Evolutionary conservation across 2,888 invertebrate genomes (phyloP).

Genomic region (Rhopalosiphum nymphaeae): DNA sequence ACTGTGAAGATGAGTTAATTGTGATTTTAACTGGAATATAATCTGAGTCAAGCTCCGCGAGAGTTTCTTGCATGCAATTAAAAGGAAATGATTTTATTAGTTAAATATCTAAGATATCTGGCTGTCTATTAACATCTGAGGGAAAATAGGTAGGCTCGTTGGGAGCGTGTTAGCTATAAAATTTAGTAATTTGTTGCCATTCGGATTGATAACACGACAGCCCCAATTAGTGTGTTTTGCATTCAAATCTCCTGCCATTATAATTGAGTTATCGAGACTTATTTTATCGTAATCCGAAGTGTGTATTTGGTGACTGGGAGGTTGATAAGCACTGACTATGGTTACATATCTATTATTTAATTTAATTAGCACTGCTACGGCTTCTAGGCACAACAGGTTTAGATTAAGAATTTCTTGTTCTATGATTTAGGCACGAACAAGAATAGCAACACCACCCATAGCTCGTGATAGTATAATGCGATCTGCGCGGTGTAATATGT

Average conservation of each 20-base stretch:
- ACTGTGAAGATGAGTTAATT: too few species aligned
- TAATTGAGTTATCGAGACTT: conserved; percentile 24
- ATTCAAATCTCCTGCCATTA: neutral
- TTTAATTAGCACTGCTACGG: conserved; percentile 40
- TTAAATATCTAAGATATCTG: neutral
- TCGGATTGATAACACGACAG: too few species aligned
- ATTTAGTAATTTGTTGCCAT: too few species aligned
- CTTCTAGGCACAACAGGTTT: conserved; percentile 12
- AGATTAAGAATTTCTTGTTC: conserved; percentile 9
- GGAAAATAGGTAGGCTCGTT: conserved; percentile 12
- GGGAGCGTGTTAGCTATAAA: neutral
- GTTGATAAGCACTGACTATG: conserved; percentile 22
- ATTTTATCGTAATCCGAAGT: neutral
- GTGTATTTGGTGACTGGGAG: conserved; percentile 1
- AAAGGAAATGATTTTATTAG: neutral
- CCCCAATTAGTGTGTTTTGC: too few species aligned
- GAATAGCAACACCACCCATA: too few species aligned
- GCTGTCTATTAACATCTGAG: neutral
- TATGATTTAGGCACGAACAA: conserved; percentile 22
- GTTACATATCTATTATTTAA: conserved; percentile 3
- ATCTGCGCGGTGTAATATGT: neutral
- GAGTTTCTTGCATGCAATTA: too few species aligned
- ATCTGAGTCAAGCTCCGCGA: too few species aligned
- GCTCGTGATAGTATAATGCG: too few species aligned
- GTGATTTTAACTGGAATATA: too few species aligned